These are phyloP conservation scores for Girardinichthys multiradiatus DNA, from an alignment of 2,113 vertebrate species.

Conservation along the genomic window DNA sequence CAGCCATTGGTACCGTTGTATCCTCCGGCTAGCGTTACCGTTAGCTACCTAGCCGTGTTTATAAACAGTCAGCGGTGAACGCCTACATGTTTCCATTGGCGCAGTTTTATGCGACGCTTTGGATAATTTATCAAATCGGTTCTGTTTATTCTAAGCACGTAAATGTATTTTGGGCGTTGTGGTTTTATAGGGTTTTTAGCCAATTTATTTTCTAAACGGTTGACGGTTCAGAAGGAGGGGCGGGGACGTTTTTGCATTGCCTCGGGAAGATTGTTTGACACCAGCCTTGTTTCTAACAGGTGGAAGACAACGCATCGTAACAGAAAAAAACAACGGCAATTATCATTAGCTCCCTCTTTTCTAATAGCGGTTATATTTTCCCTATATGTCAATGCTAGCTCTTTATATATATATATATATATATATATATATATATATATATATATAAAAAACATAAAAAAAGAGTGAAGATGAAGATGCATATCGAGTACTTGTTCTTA, in stretches of 20 bases:
- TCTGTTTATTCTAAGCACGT: not conserved
- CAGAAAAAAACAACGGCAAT: not conserved
- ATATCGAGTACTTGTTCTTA: not conserved
- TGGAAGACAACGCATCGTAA: not conserved
- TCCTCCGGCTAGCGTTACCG: constrained; percentile 36
- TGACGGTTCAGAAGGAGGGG: constrained; percentile 28
- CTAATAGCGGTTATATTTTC: too few relatives aligned
- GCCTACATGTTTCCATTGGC: constrained; percentile 41
- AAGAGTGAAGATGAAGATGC: too few relatives aligned
- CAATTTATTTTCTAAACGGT: constrained; percentile 16
- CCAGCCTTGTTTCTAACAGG: not conserved
- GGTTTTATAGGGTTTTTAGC: constrained; percentile 1
- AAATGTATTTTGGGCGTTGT: constrained; percentile 1
- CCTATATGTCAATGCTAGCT: too few relatives aligned
- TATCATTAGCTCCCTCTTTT: not conserved
- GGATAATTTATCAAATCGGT: not conserved
- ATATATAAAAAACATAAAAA: too few relatives aligned
- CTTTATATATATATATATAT: too few relatives aligned
- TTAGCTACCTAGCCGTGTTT: constrained; percentile 68
- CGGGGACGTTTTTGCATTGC: constrained; percentile 8
- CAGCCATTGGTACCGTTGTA: constrained; percentile 27
- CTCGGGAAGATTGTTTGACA: not conserved
- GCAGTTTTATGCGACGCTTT: not conserved
- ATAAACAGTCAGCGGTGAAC: constrained; percentile 67
- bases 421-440: too few relatives aligned